Base-by-base conservation (phyloP, 1,140 invertebrate genomes). In the Halesus radiatus region DNA sequence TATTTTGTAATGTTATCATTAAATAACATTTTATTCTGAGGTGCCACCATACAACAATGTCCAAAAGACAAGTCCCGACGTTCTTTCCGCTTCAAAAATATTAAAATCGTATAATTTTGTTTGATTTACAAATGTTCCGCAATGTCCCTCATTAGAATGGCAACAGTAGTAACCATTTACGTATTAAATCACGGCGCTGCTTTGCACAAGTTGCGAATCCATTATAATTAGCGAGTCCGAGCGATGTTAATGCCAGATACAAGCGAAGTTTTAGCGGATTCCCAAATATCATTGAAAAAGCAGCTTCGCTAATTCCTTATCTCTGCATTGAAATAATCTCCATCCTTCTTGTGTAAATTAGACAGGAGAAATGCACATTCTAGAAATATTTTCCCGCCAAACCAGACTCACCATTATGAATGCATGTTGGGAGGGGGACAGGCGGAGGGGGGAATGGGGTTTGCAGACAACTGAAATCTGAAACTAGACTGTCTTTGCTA, bases 401-500 rank as follows among this genome's bases (percentile, higher is more conserved):
- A 74, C 50, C 56, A 74, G 70, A 74, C 70, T 15, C 6, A 22
- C 70, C 50, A 74, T 74, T 74, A 62, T 45, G 32, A 76, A 76
- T 58, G 54, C 74, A 62, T 26, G 56, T 3, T 8, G 13, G 8
- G 37, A 6, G 1, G 37, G 37, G 37, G 37, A 37, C 8, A 13
- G 37, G 37, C 37, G 37, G 37, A 0, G 3, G 37, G 10, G 10
- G 37, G 37, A 45, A n/a, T 10, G 54, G 73, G 50, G 74, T 45
- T 16, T 32, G 58, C 29, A 76, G 58, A 76, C 70, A 74, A 26
- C 13, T 74, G 70, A 74, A 74, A 74, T 74, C 70, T 54, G 53
- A 74, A 54, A 53, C 70, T 29, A 56, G 50, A 18, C 32, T 70
- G 23, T 64, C 32, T 20, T 15, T 8, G 62, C 23, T 32, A 45